A percentile compares a stretch with the other conserved stretches of the same genome.
Conservation (phyloP, 2,113 vertebrate species). For the Xiphias gladius region DNA sequence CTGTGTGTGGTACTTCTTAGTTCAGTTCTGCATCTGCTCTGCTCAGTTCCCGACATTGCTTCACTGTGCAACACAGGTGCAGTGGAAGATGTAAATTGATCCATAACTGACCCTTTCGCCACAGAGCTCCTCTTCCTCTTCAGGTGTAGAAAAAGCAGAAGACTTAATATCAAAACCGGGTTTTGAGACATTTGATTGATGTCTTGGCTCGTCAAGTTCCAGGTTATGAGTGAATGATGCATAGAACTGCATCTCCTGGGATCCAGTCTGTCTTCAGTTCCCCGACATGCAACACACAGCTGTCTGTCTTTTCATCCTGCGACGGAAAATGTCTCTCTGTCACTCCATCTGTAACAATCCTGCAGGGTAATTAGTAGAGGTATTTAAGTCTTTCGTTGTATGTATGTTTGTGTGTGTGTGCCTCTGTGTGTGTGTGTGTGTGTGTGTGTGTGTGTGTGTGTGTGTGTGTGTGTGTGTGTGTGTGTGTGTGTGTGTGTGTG, state of each 20-base stretch:
- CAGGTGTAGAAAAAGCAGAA: conserved; percentile 71
- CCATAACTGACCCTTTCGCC: conserved; percentile 61
- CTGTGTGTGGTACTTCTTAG: conserved; percentile 72
- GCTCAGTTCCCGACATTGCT: conserved; percentile 47
- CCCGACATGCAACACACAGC: conserved; percentile 79
- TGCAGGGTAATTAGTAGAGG: conserved; percentile 83
- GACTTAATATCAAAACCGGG: conserved; percentile 68
- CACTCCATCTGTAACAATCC: conserved; percentile 79
- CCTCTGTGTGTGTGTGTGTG: conserved; percentile 28
- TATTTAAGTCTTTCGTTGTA: conserved; percentile 78
- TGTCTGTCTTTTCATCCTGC: conserved; percentile 75
- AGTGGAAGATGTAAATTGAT: conserved; percentile 62
- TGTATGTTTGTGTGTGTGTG: conserved; percentile 42
- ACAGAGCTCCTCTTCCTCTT: conserved; percentile 56
- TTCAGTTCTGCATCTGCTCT: conserved; percentile 51
- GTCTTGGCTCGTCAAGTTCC: conserved; percentile 54
- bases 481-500: conserved; percentile 14
- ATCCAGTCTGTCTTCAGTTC: conserved; percentile 61
- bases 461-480: conserved; percentile 37
- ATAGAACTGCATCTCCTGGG: conserved; percentile 75
- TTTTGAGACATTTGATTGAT: conserved; percentile 54
- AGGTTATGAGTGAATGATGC: conserved; percentile 65
- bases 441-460: conserved; percentile 28
- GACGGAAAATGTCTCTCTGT: conserved; percentile 73
- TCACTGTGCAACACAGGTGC: conserved; percentile 52